Conservation (phyloP, 2,888 invertebrate genomes). For the Eupeodes luniger region DNA sequence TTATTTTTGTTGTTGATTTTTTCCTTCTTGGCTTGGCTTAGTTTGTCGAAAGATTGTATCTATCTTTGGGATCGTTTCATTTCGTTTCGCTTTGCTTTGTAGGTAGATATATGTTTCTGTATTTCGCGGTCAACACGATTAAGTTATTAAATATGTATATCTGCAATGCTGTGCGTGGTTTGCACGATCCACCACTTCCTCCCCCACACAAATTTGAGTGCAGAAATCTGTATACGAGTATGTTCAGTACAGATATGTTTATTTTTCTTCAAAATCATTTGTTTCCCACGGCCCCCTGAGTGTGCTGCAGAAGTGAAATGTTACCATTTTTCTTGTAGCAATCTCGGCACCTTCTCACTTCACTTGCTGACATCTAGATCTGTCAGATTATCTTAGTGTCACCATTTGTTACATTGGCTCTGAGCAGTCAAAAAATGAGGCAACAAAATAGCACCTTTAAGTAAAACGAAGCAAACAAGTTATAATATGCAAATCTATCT, state of each 20-base stretch:
- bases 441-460: background rate
- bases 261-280: background rate
- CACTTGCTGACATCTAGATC: conserved; percentile 71
- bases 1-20: background rate
- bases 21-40: background rate
- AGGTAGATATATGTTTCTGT: conserved; percentile 26
- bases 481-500: conserved; percentile 61
- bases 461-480: conserved; percentile 36
- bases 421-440: conserved; percentile 27
- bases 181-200: conserved; percentile 43
- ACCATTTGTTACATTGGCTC: conserved; percentile 58
- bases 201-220: conserved; percentile 37
- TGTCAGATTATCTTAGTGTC: conserved; percentile 68
- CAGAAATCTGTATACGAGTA: background rate
- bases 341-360: conserved; percentile 67
- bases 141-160: conserved; percentile 63
- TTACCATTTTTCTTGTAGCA: conserved; percentile 38
- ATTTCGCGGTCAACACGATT: conserved; percentile 74
- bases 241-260: background rate
- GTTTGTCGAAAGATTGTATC: conserved; percentile 53
- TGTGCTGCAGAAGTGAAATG: conserved; percentile 42
- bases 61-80: conserved; percentile 61
- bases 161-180: conserved; percentile 45
- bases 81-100: conserved; percentile 48
- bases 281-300: conserved; percentile 54